Evolutionary conservation across 2,113 vertebrate genomes (phyloP), one percentile per base, ranked within the genome.

Genomic region (Forbesichthys agassizii): DNA sequence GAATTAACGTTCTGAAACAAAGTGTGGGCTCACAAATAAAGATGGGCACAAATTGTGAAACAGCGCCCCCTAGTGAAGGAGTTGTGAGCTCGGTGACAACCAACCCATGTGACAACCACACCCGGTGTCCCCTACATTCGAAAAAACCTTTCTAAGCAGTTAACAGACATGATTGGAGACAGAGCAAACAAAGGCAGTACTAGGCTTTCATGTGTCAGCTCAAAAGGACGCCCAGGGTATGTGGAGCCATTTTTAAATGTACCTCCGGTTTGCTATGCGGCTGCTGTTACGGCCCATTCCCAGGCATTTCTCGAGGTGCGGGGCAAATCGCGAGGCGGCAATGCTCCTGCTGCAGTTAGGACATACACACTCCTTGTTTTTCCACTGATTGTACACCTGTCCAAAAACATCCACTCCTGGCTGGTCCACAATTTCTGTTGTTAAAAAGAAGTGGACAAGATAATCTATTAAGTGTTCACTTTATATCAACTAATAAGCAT

Each of bases 301-400:
- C 75, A 99, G 93, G 86, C 98, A 99, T 91, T 99, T 99, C 91
- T 99, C 97, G 87, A 98, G 92, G 81, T 98, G 97, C 0, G 98
- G 97, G 67, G 96, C 98, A 11, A 99, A 99, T 78, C 98, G 95
- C 0, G 98, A 98, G 13, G 98, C 98, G 0, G 98, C 97, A 11
- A 99, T 99, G 88, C 96, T 99, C 66, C 96, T 94, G 90, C 93
- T 98, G 91, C 98, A 99, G 91, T 99, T 99, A 75, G 97, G 97
- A 92, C 98, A 99, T 3, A 98, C 96, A 1, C 97, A 99, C 89
- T 99, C 97, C 86, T 98, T 98, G 93, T 96, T 99, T 89, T 98
- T 99, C 97, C 98, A 98, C 89, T 99, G 98, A 92, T 99, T 99
- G 91, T 96, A 99, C 70, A 99, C 98, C 90, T 99, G 97, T 75